Conservation (phyloP, 2,797 vertebrate species). For the Myotis myotis region DNA sequence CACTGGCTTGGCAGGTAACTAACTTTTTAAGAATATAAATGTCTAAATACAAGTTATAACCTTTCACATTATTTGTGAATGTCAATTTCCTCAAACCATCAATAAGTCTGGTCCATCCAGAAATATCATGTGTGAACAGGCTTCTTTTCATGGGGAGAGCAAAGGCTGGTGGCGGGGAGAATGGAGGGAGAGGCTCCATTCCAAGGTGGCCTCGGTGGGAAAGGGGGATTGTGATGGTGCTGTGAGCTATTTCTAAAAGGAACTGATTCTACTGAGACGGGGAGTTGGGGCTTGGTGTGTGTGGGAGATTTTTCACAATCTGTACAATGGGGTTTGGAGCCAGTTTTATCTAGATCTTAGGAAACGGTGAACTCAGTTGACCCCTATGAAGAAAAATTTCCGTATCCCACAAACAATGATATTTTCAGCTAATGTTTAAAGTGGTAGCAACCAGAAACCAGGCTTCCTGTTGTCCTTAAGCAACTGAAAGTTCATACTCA, state of each 20-base stretch:
- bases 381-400: conserved; percentile 8
- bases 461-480: not conserved
- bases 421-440: not conserved
- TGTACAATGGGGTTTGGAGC: not conserved
- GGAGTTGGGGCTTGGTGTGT: not conserved
- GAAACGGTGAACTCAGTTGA: conserved; percentile 39
- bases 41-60: not conserved
- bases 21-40: not conserved
- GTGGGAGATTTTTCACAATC: not conserved
- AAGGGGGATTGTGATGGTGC: not conserved
- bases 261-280: not conserved
- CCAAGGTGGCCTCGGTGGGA: not conserved
- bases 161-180: not conserved
- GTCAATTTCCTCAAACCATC: not conserved
- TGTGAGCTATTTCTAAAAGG: not conserved
- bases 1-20: not conserved
- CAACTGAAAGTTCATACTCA: not conserved
- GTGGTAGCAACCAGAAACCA: not conserved
- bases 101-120: not conserved
- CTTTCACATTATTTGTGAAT: not conserved
- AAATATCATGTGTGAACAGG: not conserved
- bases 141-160: not conserved
- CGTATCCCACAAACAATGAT: conserved; percentile 42
- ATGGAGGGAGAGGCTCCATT: not conserved
- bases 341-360: conserved; percentile 1